These are phyloP conservation scores for Sebastes baramenuke DNA, from an alignment of 2,797 vertebrate species.

Conservation along the genomic window DNA sequence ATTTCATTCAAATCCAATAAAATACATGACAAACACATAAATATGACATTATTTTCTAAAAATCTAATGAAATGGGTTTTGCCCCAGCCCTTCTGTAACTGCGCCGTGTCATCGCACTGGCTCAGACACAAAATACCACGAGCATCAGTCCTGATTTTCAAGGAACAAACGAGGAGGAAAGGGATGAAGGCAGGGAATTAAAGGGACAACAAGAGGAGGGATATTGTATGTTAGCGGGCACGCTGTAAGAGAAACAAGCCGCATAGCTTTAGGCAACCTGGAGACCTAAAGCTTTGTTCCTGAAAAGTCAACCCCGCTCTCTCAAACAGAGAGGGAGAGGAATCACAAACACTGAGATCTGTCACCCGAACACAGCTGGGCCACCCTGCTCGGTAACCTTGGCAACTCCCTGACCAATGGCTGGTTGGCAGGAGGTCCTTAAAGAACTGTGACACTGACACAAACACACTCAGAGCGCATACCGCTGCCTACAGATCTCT, in stretches of 20 bases:
- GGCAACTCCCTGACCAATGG: constrained; percentile 74
- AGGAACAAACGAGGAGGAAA: background rate
- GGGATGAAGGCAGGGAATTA: background rate
- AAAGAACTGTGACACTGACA: constrained; percentile 54
- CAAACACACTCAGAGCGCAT: constrained; percentile 17
- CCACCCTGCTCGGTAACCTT: constrained; percentile 69
- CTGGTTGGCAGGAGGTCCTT: constrained; percentile 56
- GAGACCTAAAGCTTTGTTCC: constrained; percentile 45
- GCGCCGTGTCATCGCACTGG: background rate
- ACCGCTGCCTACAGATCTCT: constrained; percentile 31
- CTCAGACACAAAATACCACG: constrained; percentile 1
- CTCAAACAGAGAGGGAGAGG: constrained; percentile 13
- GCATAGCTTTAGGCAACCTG: constrained; percentile 34
- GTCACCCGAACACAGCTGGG: constrained; percentile 57
- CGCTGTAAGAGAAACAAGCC: constrained; percentile 27
- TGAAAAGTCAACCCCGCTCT: constrained; percentile 31
- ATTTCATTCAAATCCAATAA: constrained; percentile 69
- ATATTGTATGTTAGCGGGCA: background rate
- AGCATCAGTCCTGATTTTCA: background rate
- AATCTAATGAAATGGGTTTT: constrained; percentile 45
- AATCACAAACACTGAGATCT: constrained; percentile 51
- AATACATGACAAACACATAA: constrained; percentile 62
- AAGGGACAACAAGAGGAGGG: constrained; percentile 14
- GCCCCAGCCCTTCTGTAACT: background rate
- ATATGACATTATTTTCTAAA: constrained; percentile 32